Base-by-base conservation (phyloP, 1,140 invertebrate species). In the Drosophila dunni region DNA sequence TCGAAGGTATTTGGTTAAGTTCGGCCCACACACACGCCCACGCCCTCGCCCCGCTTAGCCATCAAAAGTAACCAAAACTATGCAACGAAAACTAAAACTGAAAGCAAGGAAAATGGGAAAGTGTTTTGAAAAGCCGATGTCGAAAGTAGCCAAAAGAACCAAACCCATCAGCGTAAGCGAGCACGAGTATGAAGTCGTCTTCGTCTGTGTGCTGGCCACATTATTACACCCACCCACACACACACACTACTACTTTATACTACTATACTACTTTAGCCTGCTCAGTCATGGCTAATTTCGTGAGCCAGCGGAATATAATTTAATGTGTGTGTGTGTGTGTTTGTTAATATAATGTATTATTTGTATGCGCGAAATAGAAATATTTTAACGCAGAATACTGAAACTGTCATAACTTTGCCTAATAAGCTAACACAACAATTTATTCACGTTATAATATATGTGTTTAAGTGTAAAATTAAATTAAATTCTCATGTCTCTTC, bases 41-140 rank as follows among this genome's bases (percentile, higher is more conserved):
- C 45, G 6, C 46, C 20, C 46, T 3, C 46, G 0, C 29, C 33
- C 13, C 40, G 5, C 36, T 38, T 0, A 38, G 17, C 44, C 40
- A 58, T 42, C 36, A 46, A 63, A 36, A n/a, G 15, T 40, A 48
- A 64, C 34, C 34, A 58, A 58, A 58, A 60, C 60, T 76, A 71
- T 69, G 65, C 51, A 79, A 88, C 65, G 24, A 68, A 68, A 69
- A 69, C 64, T 38, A 15, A 68, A 69, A 69, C 64, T 38, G 29
- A 62, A 38, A 40, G 44, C 40, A 29, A 13, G 13, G 3, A 24
- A 36, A 33, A 36, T 13, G n/a, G 38, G 29, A 64, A 36, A 8
- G 50, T 46, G 8, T 11, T 42, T 5, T 11, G 4, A 42, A 68
- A 67, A 78, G 24, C 24, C 24, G 24, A 50, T 51, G 36, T 36